Evolutionary conservation across 2,113 vertebrate species (phyloP), one percentile per base, ranked within the genome.

Genomic region (Rhabdomys dilectus): DNA sequence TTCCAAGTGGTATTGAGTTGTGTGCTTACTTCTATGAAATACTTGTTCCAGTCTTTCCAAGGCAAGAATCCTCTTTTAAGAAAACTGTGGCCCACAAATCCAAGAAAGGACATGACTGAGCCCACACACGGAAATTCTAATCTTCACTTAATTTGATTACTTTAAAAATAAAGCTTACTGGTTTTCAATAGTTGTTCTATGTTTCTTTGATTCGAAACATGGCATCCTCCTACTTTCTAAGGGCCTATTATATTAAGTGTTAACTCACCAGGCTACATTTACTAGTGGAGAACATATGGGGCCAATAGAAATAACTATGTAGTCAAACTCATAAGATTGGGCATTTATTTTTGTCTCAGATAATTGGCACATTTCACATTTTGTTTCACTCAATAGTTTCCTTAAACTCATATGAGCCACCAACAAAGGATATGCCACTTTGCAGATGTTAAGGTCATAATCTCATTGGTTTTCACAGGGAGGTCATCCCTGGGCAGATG

Each of bases 401-500:
- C 51, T 88, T 60, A 77, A 93, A 70, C 4, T n/a, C 31, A 29
- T 68, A 1, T 29, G 72, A 86, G 29, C 0, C 51, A 26, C 80
- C 58, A 75, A 10, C 1, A 53, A 87, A 88, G 36, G 80, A 2
- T 2, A 6, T 48, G 15, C 29, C 26, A 4, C 24, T 78, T 80
- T 82, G 34, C 78, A 64, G 51, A 60, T 64, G 4, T 56, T 7
- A 45, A 84, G 16, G 22, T 97, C 36, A 80, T 0, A 2, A 24
- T 29, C 73, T 81, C 53, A 62, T 86, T 98, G 85, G 2, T 98
- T 93, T 98, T 84, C 94, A 29, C 98, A 99, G 99, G 98, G 99
- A 99, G 86, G 99, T 99, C 31, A 97, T 1, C 0, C 97, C 96
- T 24, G 99, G 99, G 68, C 98, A 99, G 91, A 68, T 97, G 91